Evolutionary conservation across 1,140 invertebrate species (phyloP).

Genomic region (Leptinotarsa lineolata): DNA sequence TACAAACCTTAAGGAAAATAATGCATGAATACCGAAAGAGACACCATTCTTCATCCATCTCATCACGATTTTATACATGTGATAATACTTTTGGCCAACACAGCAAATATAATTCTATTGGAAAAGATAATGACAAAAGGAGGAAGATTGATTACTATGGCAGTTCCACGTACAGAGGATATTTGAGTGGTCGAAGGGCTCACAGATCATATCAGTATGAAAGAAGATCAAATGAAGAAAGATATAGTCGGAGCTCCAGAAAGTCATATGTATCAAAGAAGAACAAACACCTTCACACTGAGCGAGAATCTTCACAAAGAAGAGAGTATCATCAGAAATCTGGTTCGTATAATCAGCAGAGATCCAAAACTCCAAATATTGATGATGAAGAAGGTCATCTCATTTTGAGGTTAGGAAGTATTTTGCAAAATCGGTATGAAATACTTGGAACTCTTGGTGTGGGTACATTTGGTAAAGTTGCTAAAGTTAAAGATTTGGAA

Average conservation of each 20-base stretch:
- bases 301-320: neutral
- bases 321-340: neutral
- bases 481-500: conserved; percentile 95
- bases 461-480: conserved; percentile 99
- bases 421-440: conserved; percentile 71
- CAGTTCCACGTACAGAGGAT: conserved; percentile 10
- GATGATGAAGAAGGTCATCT: conserved; percentile 24
- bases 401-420: conserved; percentile 52
- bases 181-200: conserved; percentile 62
- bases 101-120: conserved; percentile 6
- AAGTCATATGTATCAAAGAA: conserved; percentile 64
- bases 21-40: conserved; percentile 19
- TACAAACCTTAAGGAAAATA: neutral
- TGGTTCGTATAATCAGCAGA: neutral
- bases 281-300: conserved; percentile 30
- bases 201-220: conserved; percentile 66
- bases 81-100: neutral
- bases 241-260: conserved; percentile 66
- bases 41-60: conserved; percentile 11
- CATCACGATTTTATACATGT: neutral
- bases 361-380: neutral
- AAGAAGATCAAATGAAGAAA: conserved; percentile 64
- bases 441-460: conserved; percentile 97
- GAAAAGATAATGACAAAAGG: conserved; percentile 13
- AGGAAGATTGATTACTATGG: conserved; percentile 9